Conservation (phyloP, 2,113 vertebrate species). For the Nesospiza acunhae region DNA sequence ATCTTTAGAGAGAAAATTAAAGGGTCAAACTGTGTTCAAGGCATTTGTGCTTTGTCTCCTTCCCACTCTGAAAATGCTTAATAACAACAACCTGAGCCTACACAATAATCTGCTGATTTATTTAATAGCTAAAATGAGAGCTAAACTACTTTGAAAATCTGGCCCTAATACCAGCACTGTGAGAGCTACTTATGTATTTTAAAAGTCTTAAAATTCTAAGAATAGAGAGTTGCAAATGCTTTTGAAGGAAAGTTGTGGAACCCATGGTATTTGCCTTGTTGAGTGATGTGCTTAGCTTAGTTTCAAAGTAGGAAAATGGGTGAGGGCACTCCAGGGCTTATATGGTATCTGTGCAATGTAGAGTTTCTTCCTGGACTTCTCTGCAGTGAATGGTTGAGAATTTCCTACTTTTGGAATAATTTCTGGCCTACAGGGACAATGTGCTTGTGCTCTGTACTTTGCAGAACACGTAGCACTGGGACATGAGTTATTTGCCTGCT, state of each 20-base stretch:
- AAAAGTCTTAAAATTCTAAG: conserved; percentile 40
- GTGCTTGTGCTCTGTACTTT: neutral
- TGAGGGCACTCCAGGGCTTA: too few relatives aligned
- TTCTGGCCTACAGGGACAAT: neutral
- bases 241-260: neutral
- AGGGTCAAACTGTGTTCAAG: neutral
- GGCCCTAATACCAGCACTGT: neutral
- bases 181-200: conserved; percentile 47
- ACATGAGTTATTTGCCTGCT: neutral
- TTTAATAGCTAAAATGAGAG: conserved; percentile 9
- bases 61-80: neutral
- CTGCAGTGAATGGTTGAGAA: neutral
- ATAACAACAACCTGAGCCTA: neutral
- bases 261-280: neutral
- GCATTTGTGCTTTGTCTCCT: neutral
- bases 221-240: neutral
- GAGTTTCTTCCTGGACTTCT: neutral
- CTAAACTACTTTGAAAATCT: neutral
- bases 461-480: neutral
- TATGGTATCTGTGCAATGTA: neutral
- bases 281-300: neutral
- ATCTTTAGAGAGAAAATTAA: neutral
- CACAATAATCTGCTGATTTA: neutral
- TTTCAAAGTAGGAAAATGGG: neutral
- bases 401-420: neutral